A percentile compares a stretch with the other conserved stretches of the same genome.
These are phyloP conservation scores for Eilema caniola DNA, from an alignment of 2,888 invertebrate genomes.

Conservation along the genomic window DNA sequence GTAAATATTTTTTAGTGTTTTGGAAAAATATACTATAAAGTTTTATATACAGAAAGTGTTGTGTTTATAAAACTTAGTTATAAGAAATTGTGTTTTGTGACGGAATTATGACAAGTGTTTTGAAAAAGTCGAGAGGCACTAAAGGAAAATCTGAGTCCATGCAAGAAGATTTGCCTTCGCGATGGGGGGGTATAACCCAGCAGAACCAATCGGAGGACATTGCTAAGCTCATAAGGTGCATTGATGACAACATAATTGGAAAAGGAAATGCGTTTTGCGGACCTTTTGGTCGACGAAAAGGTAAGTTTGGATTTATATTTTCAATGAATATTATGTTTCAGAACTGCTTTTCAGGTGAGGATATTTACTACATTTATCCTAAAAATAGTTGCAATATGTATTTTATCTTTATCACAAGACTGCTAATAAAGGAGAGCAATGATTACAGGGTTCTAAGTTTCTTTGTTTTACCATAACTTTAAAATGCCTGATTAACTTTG, in stretches of 20 bases:
- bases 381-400: neutral
- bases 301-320: constrained; percentile 75
- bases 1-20: constrained; percentile 33
- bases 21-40: constrained; percentile 29
- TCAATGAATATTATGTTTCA: neutral
- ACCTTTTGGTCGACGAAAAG: constrained; percentile 94
- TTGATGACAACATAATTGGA: constrained; percentile 93
- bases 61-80: constrained; percentile 37
- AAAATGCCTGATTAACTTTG: no score
- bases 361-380: neutral
- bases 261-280: constrained; percentile 93
- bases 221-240: constrained; percentile 91
- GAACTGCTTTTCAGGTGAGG: neutral
- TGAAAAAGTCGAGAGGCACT: constrained; percentile 81
- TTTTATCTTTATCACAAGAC: neutral
- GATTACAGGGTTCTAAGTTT: neutral
- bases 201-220: constrained; percentile 89
- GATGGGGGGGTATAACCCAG: constrained; percentile 74
- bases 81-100: constrained; percentile 73
- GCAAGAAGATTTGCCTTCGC: constrained; percentile 82
- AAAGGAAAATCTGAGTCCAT: constrained; percentile 85
- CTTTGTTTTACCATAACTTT: neutral
- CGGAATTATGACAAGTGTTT: constrained; percentile 82
- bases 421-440: neutral
- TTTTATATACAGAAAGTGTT: constrained; percentile 36